A percentile compares a stretch with the other conserved stretches of the same genome.
Conservation (phyloP, 2,888 invertebrate genomes). For the Epinotia ramella region DNA sequence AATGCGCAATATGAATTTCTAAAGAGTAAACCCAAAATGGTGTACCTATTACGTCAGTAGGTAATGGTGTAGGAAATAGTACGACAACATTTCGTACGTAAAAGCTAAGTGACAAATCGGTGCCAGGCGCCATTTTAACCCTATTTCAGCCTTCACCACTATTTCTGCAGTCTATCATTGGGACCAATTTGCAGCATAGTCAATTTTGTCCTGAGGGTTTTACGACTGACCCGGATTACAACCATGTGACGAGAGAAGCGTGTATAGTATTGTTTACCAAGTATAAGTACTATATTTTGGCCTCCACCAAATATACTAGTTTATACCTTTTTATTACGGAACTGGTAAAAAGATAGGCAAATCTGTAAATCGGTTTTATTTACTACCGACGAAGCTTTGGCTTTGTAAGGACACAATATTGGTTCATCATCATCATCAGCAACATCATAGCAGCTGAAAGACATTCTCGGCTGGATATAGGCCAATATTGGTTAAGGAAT, state of each 20-base stretch:
- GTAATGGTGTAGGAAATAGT: neutral
- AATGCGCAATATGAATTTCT: too few species aligned
- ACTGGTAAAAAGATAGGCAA: too few species aligned
- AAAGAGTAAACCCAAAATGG: too few species aligned
- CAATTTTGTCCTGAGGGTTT: neutral
- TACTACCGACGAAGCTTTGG: too few species aligned
- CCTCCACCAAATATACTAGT: neutral
- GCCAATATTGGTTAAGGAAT: too few species aligned
- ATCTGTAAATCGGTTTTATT: too few species aligned
- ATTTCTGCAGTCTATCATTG: constrained; percentile 35
- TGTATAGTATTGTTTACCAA: neutral
- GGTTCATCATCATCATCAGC: too few species aligned
- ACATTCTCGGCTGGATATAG: too few species aligned
- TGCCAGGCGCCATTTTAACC: constrained; percentile 15
- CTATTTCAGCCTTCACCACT: constrained; percentile 18
- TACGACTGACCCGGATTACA: neutral
- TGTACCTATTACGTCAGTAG: neutral
- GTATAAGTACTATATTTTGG: neutral
- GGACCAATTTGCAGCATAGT: constrained; percentile 24
- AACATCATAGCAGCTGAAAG: too few species aligned
- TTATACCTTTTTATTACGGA: too few species aligned
- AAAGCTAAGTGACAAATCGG: constrained; percentile 27
- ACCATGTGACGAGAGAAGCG: neutral
- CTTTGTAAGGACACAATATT: too few species aligned
- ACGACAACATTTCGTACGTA: neutral